Percentiles rank a stretch among this genome's conserved stretches.
Evolutionary conservation across 2,797 vertebrate species (phyloP).

Genomic region (Eupleurogrammus muticus): DNA sequence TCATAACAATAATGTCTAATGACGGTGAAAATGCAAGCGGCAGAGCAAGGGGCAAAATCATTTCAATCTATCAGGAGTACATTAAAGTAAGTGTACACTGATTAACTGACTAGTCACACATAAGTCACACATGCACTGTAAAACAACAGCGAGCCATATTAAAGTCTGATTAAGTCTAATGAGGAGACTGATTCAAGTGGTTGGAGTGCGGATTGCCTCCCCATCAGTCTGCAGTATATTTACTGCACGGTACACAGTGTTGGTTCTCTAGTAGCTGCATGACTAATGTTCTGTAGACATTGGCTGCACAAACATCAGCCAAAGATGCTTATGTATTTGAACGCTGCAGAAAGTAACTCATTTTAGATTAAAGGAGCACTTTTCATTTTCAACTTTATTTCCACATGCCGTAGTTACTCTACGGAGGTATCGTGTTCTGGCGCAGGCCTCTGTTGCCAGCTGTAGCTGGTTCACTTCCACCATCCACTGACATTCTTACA

Average conservation of each 20-base stretch:
- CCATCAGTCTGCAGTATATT: conserved; percentile 29
- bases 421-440: conserved; percentile 34
- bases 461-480: conserved; percentile 35
- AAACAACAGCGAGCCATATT: conserved; percentile 71
- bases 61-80: conserved; percentile 73
- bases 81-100: conserved; percentile 69
- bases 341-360: conserved; percentile 35
- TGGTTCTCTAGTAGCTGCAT: conserved; percentile 26
- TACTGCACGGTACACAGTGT: neutral
- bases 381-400: conserved; percentile 51
- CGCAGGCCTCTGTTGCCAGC: conserved; percentile 22
- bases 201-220: conserved; percentile 34
- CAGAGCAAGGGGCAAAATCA: conserved; percentile 52
- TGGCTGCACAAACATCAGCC: conserved; percentile 45
- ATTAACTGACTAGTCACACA: conserved; percentile 63
- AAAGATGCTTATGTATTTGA: conserved; percentile 39
- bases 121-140: conserved; percentile 64
- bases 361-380: conserved; percentile 56
- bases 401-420: conserved; percentile 44
- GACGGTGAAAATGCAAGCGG: conserved; percentile 59
- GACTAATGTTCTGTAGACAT: conserved; percentile 40
- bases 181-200: conserved; percentile 50
- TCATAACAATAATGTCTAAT: conserved; percentile 75
- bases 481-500: conserved; percentile 11
- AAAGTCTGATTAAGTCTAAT: conserved; percentile 73